Conservation (phyloP, 2,797 vertebrate species). For the Pogonophryne albipinna region DNA sequence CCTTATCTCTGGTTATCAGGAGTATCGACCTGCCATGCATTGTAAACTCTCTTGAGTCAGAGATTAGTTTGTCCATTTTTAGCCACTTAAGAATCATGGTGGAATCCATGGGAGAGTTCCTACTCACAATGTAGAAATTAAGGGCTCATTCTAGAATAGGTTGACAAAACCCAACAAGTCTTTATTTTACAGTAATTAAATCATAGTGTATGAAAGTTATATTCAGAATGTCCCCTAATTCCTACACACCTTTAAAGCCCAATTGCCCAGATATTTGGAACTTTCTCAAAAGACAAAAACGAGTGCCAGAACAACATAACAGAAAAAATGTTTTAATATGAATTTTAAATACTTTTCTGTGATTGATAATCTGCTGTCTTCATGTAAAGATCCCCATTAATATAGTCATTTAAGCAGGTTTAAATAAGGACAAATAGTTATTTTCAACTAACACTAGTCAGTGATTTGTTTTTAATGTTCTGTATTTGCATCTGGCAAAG, state of each 20-base stretch:
- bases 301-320: slow-evolving; percentile 8
- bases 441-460: slow-evolving; percentile 17
- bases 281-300: slow-evolving; percentile 12
- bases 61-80: too few species aligned
- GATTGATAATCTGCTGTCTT: slow-evolving; percentile 14
- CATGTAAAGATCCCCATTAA: slow-evolving; percentile 26
- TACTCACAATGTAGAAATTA: too few species aligned
- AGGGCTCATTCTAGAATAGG: too few species aligned
- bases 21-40: too few species aligned
- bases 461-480: slow-evolving; percentile 33
- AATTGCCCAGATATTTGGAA: slow-evolving; percentile 13
- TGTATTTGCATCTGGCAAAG: slow-evolving; percentile 8
- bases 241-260: neutral
- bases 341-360: neutral
- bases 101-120: too few species aligned
- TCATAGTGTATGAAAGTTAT: too few species aligned
- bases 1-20: too few species aligned
- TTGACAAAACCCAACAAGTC: too few species aligned
- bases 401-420: slow-evolving; percentile 20
- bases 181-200: too few species aligned
- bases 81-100: too few species aligned
- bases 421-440: slow-evolving; percentile 17
- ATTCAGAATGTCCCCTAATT: too few species aligned
- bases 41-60: too few species aligned
- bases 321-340: slow-evolving; percentile 16